phyloP scores from a whole-genome alignment of 1,140 invertebrate species.

The Ips nitidus region DNA sequence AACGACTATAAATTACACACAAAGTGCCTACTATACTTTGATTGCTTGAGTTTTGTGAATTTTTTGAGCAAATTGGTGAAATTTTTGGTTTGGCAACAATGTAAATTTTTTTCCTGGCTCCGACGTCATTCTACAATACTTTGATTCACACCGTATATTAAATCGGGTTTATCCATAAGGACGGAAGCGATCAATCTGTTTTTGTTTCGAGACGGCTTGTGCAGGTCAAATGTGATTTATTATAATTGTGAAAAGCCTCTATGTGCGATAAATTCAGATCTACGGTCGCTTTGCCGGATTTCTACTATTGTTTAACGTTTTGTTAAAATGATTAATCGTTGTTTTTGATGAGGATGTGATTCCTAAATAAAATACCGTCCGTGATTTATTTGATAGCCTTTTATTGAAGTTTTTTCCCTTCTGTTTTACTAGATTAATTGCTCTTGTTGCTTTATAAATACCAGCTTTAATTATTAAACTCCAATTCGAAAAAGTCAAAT shows the following conservation, averaged over 20 bases:
- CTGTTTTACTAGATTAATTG: too few species aligned
- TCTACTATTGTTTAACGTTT: conserved; percentile 2
- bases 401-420: too few species aligned
- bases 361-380: neutral
- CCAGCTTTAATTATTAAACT: too few species aligned
- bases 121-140: neutral
- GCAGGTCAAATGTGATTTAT: conserved; percentile 1
- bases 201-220: neutral
- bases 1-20: too few species aligned
- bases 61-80: neutral
- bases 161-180: neutral
- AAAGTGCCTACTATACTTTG: too few species aligned
- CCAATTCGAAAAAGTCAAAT: too few species aligned
- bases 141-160: too few species aligned
- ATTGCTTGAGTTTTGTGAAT: too few species aligned
- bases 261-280: conserved; percentile 3
- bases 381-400: too few species aligned
- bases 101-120: neutral
- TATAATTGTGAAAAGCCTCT: conserved; percentile 5
- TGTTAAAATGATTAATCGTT: neutral
- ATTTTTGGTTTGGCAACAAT: neutral
- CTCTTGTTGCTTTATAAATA: too few species aligned
- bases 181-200: neutral
- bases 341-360: conserved; percentile 2
- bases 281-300: neutral